phyloP scores from a whole-genome alignment of 1,140 invertebrate species.

The Chionoecetes opilio region DNA sequence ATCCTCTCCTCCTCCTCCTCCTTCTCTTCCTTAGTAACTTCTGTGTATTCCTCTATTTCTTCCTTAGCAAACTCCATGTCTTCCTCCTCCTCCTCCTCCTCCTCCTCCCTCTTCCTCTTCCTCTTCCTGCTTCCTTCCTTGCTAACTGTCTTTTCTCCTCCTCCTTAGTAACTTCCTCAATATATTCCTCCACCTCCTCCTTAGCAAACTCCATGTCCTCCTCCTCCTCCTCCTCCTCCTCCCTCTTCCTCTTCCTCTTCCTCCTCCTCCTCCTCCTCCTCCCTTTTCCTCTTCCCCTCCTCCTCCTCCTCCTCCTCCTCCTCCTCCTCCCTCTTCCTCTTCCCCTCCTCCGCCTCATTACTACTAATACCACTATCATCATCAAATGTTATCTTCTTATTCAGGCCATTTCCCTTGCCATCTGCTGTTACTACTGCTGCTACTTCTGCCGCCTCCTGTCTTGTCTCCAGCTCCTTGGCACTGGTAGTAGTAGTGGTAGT shows the following conservation, averaged over 20 bases:
- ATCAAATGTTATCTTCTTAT: slow-evolving; percentile 24
- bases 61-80: background rate
- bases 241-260: background rate
- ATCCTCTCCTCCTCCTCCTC: background rate
- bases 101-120: background rate
- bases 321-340: background rate
- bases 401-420: background rate
- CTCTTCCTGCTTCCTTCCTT: slow-evolving; percentile 22
- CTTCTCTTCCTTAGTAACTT: background rate
- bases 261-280: background rate
- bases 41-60: background rate
- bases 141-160: background rate
- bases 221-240: background rate
- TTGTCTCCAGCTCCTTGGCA: background rate
- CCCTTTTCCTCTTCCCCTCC: no score
- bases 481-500: background rate
- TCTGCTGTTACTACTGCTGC: background rate
- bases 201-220: background rate
- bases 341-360: background rate
- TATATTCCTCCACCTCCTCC: background rate
- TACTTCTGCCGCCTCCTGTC: background rate
- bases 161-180: background rate
- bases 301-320: background rate
- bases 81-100: background rate
- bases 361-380: slow-evolving; percentile 62